Conservation (phyloP, 1,140 invertebrate species). For the Formica selysi region DNA sequence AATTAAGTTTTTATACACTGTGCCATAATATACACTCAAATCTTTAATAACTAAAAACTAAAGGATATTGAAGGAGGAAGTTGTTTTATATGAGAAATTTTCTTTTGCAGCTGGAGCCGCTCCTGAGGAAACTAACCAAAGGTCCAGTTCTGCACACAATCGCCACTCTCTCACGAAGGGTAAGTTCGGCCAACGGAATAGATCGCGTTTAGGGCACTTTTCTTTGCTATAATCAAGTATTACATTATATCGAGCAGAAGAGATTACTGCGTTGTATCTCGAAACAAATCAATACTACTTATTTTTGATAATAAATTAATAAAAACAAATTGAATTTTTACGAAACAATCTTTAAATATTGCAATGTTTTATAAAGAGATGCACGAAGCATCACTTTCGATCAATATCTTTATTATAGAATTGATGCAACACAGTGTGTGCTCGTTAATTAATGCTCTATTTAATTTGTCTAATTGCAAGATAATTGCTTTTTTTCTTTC, state of each 20-base stretch:
- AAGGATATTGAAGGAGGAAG: background rate
- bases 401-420: background rate
- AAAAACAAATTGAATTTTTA: background rate
- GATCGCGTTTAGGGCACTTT: background rate
- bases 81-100: conserved; percentile 31
- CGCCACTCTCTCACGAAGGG: conserved; percentile 86
- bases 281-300: background rate
- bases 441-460: conserved; percentile 4
- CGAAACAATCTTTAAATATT: background rate
- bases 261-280: background rate
- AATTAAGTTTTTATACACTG: conserved; percentile 42
- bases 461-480: background rate
- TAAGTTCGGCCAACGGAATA: conserved; percentile 71
- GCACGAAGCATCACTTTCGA: background rate
- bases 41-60: conserved; percentile 22
- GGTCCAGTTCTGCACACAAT: conserved; percentile 86
- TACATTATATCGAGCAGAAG: background rate
- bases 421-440: conserved; percentile 10
- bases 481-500: background rate
- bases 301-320: background rate
- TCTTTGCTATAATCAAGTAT: background rate
- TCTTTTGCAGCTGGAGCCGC: conserved; percentile 84
- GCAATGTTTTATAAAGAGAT: background rate
- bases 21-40: background rate
- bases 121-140: conserved; percentile 86